Base-by-base conservation (phyloP, 2,888 invertebrate genomes). In the Melipona bicolor region DNA sequence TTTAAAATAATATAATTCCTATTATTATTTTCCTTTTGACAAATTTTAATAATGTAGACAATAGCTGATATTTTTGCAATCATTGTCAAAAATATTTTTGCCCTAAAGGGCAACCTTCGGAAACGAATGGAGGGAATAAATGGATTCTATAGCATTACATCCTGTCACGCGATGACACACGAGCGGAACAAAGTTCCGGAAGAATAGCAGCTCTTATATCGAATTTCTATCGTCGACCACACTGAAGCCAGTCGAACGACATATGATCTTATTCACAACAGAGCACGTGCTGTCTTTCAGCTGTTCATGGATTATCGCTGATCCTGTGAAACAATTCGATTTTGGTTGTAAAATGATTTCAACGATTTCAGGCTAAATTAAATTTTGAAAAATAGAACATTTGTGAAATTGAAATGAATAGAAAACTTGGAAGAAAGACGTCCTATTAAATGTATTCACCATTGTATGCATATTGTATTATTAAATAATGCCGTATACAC, bases 161-260 rank as follows among this genome's bases (percentile, higher is more conserved):
- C 90, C 89, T 86, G 89, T 90, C 90, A 90, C 88, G 90, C 86
- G 81, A 90, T 84, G 77, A 81, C 86, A 87, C 82, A 85, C 83
- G 86, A 84, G 85, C 85, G 89, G 86, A 89, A 89, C 86, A 77
- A 85, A 69, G 79, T 77, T 85, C 78, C 82, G 85, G 79, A 85
- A 79, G 73, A 79, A 81, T 84, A 79, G 71, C 67, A 75, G 80
- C 64, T 75, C 65, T 85, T 77, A 68, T 80, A 84, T 85, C 64
- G 74, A 72, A 77, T 85, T 82, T 85, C 80, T 75, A 80, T 83
- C 74, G 75, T 50, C 73, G 73, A 79, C 85, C 71, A 71, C 79
- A 73, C 54, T 62, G 86, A 83, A 85, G 86, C 82, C 82, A 75
- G 67, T 75, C 59, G 74, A 81, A 75, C 75, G 77, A 85, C 81